phyloP scores from a whole-genome alignment of 2,797 vertebrate genomes.

The Aeoliscus strigatus region DNA sequence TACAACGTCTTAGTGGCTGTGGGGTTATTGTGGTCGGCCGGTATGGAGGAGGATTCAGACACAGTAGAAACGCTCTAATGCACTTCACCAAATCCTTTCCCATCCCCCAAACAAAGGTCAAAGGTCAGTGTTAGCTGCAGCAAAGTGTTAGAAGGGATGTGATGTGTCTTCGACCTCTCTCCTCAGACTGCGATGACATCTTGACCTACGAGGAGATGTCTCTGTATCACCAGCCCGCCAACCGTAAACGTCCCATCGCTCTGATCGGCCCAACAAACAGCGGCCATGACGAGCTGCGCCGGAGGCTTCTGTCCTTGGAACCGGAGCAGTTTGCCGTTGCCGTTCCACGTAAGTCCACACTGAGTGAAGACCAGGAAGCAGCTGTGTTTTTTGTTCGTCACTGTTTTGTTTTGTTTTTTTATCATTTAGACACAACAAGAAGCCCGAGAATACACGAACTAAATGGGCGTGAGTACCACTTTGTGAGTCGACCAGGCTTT shows the following conservation, averaged over 20 bases:
- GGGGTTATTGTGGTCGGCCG: not conserved
- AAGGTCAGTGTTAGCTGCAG: conserved; percentile 10
- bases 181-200: conserved; percentile 86
- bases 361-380: not conserved
- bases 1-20: conserved; percentile 1
- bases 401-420: not conserved
- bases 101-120: conserved; percentile 7
- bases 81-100: not conserved
- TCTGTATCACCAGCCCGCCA: conserved; percentile 92
- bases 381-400: too few species aligned
- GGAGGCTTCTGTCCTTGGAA: conserved; percentile 83
- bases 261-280: conserved; percentile 89
- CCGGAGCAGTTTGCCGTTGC: conserved; percentile 86
- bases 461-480: conserved; percentile 90
- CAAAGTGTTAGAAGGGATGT: conserved; percentile 12
- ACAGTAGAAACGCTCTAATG: not conserved
- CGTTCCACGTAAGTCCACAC: conserved; percentile 82
- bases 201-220: conserved; percentile 97
- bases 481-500: conserved; percentile 83
- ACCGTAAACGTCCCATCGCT: conserved; percentile 87
- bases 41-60: not conserved
- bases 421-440: conserved; percentile 85
- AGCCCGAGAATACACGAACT: conserved; percentile 83
- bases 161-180: conserved; percentile 9
- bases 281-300: conserved; percentile 88